A percentile compares a stretch with the other conserved stretches of the same genome.
phyloP scores from a whole-genome alignment of 2,113 vertebrate species.

The Gymnogyps californianus region DNA sequence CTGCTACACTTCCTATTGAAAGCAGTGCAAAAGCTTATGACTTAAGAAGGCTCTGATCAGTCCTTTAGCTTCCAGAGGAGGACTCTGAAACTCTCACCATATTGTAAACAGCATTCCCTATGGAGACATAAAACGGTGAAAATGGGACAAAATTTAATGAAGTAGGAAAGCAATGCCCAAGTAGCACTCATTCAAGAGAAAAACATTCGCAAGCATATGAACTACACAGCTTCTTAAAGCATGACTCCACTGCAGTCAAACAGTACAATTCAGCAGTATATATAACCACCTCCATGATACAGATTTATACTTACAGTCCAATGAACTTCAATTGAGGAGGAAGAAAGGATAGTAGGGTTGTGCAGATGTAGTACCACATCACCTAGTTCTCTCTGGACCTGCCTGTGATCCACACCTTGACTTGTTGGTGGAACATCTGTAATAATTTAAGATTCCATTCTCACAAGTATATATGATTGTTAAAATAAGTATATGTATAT shows the following conservation, averaged over 20 bases:
- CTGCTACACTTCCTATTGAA: neutral
- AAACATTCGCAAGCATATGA: neutral
- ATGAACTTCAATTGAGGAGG: conserved; percentile 93
- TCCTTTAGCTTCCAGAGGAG: neutral
- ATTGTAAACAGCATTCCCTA: neutral
- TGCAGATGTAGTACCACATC: conserved; percentile 94
- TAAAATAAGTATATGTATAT: neutral
- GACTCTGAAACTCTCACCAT: neutral
- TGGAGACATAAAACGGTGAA: neutral
- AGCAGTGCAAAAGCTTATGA: neutral
- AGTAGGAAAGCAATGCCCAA: neutral
- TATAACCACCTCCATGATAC: neutral
- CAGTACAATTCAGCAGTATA: neutral
- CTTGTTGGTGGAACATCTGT: conserved; percentile 94
- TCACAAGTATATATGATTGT: neutral
- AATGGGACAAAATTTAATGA: neutral
- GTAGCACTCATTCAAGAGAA: neutral
- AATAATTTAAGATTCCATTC: conserved; percentile 37
- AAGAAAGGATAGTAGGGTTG: conserved; percentile 96
- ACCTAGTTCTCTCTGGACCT: conserved; percentile 93
- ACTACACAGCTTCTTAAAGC: neutral
- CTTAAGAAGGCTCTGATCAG: neutral
- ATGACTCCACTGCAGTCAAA: neutral
- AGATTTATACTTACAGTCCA: conserved; percentile 90
- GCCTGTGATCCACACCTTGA: conserved; percentile 96